Conservation (phyloP, 2,888 invertebrate genomes). For the Aquatica leii region DNA sequence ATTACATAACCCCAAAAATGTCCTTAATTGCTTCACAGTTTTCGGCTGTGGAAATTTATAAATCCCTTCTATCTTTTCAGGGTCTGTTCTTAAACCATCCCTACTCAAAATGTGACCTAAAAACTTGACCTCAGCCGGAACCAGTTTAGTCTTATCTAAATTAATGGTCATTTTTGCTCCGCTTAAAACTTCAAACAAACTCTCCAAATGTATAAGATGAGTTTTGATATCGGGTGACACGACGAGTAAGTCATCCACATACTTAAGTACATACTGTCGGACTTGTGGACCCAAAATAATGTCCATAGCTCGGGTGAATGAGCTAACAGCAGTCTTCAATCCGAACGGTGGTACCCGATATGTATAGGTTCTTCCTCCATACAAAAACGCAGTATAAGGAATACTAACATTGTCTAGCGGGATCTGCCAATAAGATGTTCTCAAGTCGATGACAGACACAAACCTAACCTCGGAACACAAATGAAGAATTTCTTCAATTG, state of each 20-base stretch:
- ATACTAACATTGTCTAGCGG: conserved; percentile 20
- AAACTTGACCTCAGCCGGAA: conserved; percentile 30
- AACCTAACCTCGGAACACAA: conserved; percentile 22
- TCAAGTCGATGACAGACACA: conserved; percentile 33
- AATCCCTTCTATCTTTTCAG: conserved; percentile 32
- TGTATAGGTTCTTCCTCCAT: conserved; percentile 16
- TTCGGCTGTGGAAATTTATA: conserved; percentile 35
- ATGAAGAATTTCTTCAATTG: conserved; percentile 35
- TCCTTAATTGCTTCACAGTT: conserved; percentile 37
- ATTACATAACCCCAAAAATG: conserved; percentile 40
- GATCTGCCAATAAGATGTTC: conserved; percentile 30
- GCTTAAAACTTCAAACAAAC: too few species aligned
- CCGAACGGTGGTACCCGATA: conserved; percentile 15
- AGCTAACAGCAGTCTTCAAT: conserved; percentile 15
- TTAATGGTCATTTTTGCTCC: too few species aligned
- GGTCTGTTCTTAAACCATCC: too few species aligned
- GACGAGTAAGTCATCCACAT: too few species aligned
- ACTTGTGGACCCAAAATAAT: conserved; percentile 23
- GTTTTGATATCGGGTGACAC: too few species aligned
- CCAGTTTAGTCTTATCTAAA: conserved; percentile 38
- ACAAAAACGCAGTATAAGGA: too few species aligned
- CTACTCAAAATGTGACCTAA: too few species aligned
- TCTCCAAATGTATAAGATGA: too few species aligned
- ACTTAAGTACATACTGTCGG: conserved; percentile 11
- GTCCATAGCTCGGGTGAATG: conserved; percentile 24